Base-by-base conservation (phyloP, 2,888 invertebrate genomes). In the Gandaritis pyraliata region DNA sequence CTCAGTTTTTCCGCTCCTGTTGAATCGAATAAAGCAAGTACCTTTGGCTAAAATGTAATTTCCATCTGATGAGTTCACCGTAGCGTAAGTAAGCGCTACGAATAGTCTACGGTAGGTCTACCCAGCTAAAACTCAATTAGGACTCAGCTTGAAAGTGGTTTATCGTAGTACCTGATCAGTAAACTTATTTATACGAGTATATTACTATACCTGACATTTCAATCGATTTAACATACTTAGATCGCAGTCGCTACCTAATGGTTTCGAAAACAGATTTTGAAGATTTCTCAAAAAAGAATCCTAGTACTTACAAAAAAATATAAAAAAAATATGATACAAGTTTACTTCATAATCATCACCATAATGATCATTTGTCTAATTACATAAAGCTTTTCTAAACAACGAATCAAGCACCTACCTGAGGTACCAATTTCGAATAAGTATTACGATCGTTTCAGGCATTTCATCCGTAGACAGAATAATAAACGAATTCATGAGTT, bases 51-150 rank as follows among this genome's bases (percentile, higher is more conserved):
- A 61, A 48, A 58, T 61, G 50, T 61, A 45, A 58, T 58, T 57
- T 51, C 36, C 23, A 52, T 33, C 15, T 33, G 33, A 8, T n/a
- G 56, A 30, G 11, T 57, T 48, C 38, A 36, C 18, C 61, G 45
- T 43, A 56, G 38, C 61, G 45, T 43, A 56, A 46, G 46, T 18
- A 45, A 46, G 16, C 33, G 13, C 41, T 30, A 11, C 41, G 33
- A 43, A 39, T 39, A 53, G 33, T 16, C 33, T 53, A 33, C 33
- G 33, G 33, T 45, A n/a, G n/a, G n/a, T n/a, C n/a, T n/a, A 29
- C 33, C 16, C 33, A 18, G 61, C 69, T 70, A 70, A 76, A 79
- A 77, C 73, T 82, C 77, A 77, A 81, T 82, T 77, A 80, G 63
- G 64, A 64, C 36, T 23, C 36, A 38, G 53, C 33, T 18, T 18